A percentile compares a stretch with the other conserved stretches of the same genome.
phyloP scores from a whole-genome alignment of 2,888 invertebrate species.

The Brachypterus glaber region DNA sequence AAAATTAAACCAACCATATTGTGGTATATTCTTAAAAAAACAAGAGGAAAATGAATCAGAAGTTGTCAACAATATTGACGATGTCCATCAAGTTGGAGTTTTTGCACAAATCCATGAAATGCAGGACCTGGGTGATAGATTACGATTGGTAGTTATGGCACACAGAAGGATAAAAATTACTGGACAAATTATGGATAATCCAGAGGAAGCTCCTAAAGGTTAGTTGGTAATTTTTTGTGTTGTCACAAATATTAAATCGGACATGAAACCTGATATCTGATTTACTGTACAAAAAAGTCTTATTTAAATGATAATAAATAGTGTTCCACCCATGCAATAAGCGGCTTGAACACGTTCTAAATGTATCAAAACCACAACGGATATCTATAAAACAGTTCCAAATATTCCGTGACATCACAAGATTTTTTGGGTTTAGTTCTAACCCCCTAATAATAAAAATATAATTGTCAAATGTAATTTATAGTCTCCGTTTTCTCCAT shows the following conservation, averaged over 20 bases:
- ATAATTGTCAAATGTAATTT: no score
- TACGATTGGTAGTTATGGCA: slow-evolving; percentile 89
- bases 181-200: slow-evolving; percentile 67
- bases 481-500: no score
- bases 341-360: not conserved
- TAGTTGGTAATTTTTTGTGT: no score
- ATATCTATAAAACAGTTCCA: no score
- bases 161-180: slow-evolving; percentile 79
- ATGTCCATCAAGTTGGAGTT: slow-evolving; percentile 84
- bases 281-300: no score
- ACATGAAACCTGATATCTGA: no score
- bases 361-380: not conserved
- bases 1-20: slow-evolving; percentile 91
- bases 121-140: slow-evolving; percentile 85
- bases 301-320: no score
- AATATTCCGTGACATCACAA: no score
- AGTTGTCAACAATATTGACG: slow-evolving; percentile 70
- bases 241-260: slow-evolving; percentile 8
- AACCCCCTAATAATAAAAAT: no score
- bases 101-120: slow-evolving; percentile 98
- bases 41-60: slow-evolving; percentile 83
- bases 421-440: no score
- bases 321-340: not conserved
- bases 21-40: slow-evolving; percentile 92
- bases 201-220: slow-evolving; percentile 48